Evolutionary conservation across 2,888 invertebrate genomes (phyloP).

Genomic region (Melinaea menophilus): DNA sequence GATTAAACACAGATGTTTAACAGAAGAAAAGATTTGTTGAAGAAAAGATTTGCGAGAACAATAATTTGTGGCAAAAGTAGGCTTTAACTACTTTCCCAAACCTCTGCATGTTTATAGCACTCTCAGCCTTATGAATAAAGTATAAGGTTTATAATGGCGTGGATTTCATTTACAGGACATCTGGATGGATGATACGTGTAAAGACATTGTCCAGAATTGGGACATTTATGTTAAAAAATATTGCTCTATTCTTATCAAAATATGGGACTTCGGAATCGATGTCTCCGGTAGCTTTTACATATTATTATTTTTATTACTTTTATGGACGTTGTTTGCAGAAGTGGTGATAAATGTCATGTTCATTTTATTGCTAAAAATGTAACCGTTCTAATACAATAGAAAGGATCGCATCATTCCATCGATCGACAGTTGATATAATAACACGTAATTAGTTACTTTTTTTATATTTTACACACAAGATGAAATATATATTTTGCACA

Average conservation of each 20-base stretch:
- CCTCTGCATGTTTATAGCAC: no score
- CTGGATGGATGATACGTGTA: conserved; percentile 45
- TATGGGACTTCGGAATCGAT: neutral
- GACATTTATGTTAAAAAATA: conserved; percentile 7
- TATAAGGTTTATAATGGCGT: conserved; percentile 7
- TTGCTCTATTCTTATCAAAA: conserved; percentile 3
- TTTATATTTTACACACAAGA: no score
- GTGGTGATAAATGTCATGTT: conserved; percentile 2
- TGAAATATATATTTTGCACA: no score
- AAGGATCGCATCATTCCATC: neutral
- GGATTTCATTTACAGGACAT: conserved; percentile 27
- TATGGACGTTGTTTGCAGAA: neutral
- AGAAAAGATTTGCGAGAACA: no score
- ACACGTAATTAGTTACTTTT: no score
- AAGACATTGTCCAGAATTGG: conserved; percentile 14
- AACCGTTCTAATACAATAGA: conserved; percentile 3
- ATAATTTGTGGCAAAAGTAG: no score
- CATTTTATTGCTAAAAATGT: conserved; percentile 3
- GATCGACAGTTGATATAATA: neutral
- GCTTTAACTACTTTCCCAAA: no score
- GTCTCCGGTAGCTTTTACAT: neutral
- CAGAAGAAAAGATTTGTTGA: no score
- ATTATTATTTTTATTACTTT: conserved; percentile 4
- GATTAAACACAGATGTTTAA: no score
- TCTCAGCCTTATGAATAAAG: no score